These are phyloP conservation scores for Micoletzkya japonica DNA, from an alignment of 2,888 invertebrate genomes.

Conservation along the genomic window DNA sequence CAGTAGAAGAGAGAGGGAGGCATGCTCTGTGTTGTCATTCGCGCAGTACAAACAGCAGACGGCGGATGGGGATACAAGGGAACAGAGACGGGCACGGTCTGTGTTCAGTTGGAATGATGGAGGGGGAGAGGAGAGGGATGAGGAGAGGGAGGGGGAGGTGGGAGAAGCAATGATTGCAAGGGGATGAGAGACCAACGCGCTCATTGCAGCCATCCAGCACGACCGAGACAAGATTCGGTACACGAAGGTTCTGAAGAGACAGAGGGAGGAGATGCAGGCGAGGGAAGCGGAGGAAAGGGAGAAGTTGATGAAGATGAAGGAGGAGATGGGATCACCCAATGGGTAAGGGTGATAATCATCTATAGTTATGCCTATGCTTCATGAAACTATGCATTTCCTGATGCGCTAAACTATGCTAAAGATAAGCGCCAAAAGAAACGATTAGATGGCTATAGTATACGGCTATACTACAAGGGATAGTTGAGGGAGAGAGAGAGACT, in stretches of 20 bases:
- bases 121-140: background rate
- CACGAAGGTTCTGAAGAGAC: conserved; percentile 49
- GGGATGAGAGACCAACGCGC: too few species aligned
- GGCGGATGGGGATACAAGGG: background rate
- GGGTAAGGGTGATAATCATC: too few species aligned
- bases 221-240: conserved; percentile 55
- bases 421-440: too few species aligned
- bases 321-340: conserved; percentile 23
- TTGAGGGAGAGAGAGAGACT: too few species aligned
- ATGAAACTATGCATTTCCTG: too few species aligned
- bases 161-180: background rate
- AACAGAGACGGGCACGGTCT: background rate
- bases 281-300: conserved; percentile 6
- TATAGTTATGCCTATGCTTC: too few species aligned
- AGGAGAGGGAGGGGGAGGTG: background rate
- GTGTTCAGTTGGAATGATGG: background rate
- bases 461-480: too few species aligned
- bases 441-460: too few species aligned
- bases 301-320: conserved; percentile 16
- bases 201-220: conserved; percentile 51
- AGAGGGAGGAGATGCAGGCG: conserved; percentile 44
- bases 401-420: too few species aligned
- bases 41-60: too few species aligned
- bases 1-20: background rate
- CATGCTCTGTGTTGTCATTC: too few species aligned